These are phyloP conservation scores for Centropus bengalensis DNA, from an alignment of 2,113 vertebrate genomes.

Conservation along the genomic window DNA sequence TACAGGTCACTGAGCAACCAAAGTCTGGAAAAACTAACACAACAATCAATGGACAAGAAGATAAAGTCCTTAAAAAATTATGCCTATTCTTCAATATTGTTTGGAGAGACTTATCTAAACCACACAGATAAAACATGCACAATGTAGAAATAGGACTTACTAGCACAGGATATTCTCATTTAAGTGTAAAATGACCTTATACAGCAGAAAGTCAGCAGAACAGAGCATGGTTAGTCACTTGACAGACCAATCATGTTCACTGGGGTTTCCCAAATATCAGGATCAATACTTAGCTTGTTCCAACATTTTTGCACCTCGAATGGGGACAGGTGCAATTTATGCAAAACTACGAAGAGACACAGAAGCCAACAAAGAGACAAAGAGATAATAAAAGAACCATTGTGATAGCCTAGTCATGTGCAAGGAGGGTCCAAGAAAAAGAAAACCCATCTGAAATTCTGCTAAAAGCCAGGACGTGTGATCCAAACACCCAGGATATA, in stretches of 20 bases:
- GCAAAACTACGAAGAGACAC: background rate
- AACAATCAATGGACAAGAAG: background rate
- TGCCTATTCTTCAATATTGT: background rate
- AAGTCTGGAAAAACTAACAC: background rate
- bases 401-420: background rate
- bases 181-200: background rate
- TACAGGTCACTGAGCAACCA: background rate
- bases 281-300: background rate
- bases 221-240: background rate
- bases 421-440: background rate
- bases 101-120: background rate
- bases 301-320: background rate
- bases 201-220: background rate
- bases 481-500: background rate
- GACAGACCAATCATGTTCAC: background rate
- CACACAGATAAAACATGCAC: fast-evolving
- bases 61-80: background rate
- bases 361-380: background rate
- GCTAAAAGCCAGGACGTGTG: background rate
- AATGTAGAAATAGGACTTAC: background rate
- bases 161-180: no score
- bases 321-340: background rate
- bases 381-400: background rate
- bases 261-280: background rate
- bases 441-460: background rate